A percentile compares a stretch with the other conserved stretches of the same genome.
These are phyloP conservation scores for Balaeniceps rex DNA, from an alignment of 2,113 vertebrate species.

Conservation along the genomic window DNA sequence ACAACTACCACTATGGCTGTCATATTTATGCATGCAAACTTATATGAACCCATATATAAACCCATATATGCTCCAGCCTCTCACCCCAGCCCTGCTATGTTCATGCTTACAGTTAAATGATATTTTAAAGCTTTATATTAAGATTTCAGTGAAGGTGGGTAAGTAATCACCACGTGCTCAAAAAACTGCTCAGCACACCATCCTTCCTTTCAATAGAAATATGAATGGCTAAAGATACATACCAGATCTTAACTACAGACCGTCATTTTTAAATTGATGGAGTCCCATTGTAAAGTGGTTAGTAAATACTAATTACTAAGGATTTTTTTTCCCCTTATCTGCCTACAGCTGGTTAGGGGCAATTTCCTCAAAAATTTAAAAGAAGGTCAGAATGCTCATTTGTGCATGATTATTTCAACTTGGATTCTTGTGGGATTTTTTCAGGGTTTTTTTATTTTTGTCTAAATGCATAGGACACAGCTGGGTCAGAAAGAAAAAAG, in stretches of 20 bases:
- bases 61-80: background rate
- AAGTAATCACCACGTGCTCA: background rate
- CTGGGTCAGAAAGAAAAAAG: background rate
- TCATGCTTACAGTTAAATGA: background rate
- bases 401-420: background rate
- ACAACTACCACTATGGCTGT: background rate
- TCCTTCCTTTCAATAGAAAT: background rate
- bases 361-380: background rate
- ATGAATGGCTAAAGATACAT: background rate
- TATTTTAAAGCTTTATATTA: background rate
- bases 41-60: too few relatives aligned
- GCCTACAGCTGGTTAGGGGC: background rate
- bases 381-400: background rate
- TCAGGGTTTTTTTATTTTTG: background rate
- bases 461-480: background rate
- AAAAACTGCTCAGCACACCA: background rate
- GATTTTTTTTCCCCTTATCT: background rate
- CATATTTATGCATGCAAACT: background rate
- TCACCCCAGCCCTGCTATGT: background rate
- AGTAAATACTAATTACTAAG: background rate
- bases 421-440: background rate
- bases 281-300: background rate
- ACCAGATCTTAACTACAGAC: background rate
- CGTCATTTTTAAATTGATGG: background rate
- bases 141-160: background rate